Percentiles rank a stretch among this genome's conserved stretches.
Evolutionary conservation across 2,888 invertebrate species (phyloP).

Genomic region (Trilocha varians): DNA sequence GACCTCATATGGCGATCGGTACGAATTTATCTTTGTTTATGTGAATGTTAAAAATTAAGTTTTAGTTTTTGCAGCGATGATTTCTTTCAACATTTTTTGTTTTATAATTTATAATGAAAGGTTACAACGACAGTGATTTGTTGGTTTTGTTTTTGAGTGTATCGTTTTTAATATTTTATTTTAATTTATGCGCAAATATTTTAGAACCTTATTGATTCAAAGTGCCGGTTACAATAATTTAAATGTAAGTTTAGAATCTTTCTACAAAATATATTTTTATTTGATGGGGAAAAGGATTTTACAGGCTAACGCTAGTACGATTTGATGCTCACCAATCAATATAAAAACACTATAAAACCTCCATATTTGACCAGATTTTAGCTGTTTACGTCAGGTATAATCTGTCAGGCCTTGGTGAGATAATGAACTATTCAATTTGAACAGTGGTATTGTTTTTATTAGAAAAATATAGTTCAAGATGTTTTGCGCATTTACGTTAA

Average conservation of each 20-base stretch:
- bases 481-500: background rate
- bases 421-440: no score
- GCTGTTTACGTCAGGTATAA: no score
- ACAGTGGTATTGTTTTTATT: constrained; percentile 9
- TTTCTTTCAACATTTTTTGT: constrained; percentile 21
- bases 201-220: no score
- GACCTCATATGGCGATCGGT: constrained; percentile 63
- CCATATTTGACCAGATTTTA: no score
- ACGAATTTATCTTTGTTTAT: constrained; percentile 60
- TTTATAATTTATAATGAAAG: constrained; percentile 31
- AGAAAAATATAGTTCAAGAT: no score
- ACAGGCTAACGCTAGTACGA: no score
- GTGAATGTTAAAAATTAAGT: constrained; percentile 43
- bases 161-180: constrained; percentile 8
- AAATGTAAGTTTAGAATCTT: no score
- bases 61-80: constrained; percentile 38
- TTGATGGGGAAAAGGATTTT: background rate
- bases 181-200: constrained; percentile 10
- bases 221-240: no score
- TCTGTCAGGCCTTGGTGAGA: no score
- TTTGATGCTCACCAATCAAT: no score
- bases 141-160: constrained; percentile 15
- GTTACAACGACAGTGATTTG: constrained; percentile 29
- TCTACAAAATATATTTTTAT: no score
- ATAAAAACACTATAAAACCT: no score